Evolutionary conservation across 2,113 vertebrate species (phyloP).

Genomic region (Alligator mississippiensis): DNA sequence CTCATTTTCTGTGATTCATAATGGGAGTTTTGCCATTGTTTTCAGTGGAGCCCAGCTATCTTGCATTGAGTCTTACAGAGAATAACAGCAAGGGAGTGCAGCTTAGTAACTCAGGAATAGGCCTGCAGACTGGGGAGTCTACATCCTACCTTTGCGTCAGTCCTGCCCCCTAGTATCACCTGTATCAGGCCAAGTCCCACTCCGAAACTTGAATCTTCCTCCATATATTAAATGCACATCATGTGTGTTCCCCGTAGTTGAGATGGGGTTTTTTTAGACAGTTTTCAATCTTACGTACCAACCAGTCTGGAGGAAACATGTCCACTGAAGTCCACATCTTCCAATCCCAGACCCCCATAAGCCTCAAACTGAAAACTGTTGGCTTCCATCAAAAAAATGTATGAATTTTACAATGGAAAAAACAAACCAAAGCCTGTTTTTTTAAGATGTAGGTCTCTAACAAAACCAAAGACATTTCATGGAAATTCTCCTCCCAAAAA

Average conservation of each 20-base stretch:
- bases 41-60: not conserved
- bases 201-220: too few relatives aligned
- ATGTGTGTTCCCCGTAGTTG: too few relatives aligned
- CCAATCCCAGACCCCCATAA: not conserved
- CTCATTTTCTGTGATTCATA: too few relatives aligned
- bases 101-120: not conserved
- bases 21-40: not conserved
- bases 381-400: not conserved
- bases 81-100: not conserved
- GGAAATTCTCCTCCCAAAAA: conserved; percentile 27
- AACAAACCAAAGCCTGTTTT: not conserved
- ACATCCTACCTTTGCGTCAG: not conserved
- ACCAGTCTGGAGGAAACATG: too few relatives aligned
- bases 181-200: not conserved
- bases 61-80: not conserved
- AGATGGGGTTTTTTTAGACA: too few relatives aligned
- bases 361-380: not conserved
- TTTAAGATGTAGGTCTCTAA: not conserved
- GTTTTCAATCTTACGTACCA: too few relatives aligned
- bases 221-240: too few relatives aligned
- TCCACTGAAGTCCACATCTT: too few relatives aligned
- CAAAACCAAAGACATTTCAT: conserved; percentile 40
- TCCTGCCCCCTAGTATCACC: not conserved
- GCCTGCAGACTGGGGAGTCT: not conserved
- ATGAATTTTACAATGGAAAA: not conserved